Base-by-base conservation (phyloP, 2,113 vertebrate species). In the Ptychochromis oligacanthus region DNA sequence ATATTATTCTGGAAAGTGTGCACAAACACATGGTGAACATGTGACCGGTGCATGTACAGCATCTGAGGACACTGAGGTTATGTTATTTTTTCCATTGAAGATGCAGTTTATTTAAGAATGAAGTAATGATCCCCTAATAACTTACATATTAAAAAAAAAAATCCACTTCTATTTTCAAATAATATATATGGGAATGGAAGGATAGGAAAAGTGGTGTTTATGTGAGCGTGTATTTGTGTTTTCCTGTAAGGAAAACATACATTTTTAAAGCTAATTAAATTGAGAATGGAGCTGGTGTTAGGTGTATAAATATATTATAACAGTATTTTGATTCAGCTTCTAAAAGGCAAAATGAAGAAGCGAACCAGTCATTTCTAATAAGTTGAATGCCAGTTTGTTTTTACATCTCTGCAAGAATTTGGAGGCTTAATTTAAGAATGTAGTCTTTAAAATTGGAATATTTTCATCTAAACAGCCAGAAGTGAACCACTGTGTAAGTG, bases 1-100 rank as follows among this genome's bases (percentile, higher is more conserved):
- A 3, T 49, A 89, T 89, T 89, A 86, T 80, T 83, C 40, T 86
- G 38, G 49, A 74, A 78, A 34, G 62, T 22, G 20, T 40, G 24
- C 17, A 56, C 34, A 56, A 12, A 76, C 80, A 75, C 38, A 31
- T 46, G 58, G 20, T n/a, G 2, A 11, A 67, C 76, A 54, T 84
- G 54, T 52, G 28, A 64, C 57, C 46, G 52, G 55, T 49, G 75
- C 36, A 31, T 15, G 14, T 56, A 49, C 65, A 70, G 65, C 65
- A 10, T 13, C 65, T 49, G 10, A 4, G 10, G 28, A 56, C 62
- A n/a, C 62, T 52, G 46, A 67, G 26, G 75, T 61, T 26, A 54
- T 58, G 56, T 54, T 70, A 56, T 55, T 59, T 81, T 52, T 38
- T 26, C 56, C 22, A 59, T 12, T 5, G 34, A 54, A 70, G 43